Evolutionary conservation across 2,113 vertebrate species (phyloP), one percentile per base, ranked within the genome.

Genomic region (Seriola aureovittata): DNA sequence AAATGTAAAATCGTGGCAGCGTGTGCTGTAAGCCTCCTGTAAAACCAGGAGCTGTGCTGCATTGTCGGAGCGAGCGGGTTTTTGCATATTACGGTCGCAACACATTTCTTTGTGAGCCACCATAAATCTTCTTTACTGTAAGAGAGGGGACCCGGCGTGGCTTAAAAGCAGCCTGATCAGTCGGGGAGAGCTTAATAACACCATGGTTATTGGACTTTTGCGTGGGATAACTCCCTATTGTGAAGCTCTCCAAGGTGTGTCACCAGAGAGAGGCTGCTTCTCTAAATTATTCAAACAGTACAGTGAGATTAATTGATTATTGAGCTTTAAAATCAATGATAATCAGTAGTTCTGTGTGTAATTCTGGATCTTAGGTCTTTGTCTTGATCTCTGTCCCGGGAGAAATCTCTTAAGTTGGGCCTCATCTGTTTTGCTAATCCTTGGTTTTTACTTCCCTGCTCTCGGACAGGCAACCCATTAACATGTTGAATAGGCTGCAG

Each of bases 261-360:
- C 1, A 7, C 25, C 16, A 19, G 8, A 25, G 48, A 50, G 65
- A 69, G n/a, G 42, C 70, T 60, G 23, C 75, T 19, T 58, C 21
- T 78, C 29, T 89, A 73, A 85, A 80, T 87, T 80, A 89, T 90
- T 91, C 82, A 81, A 81, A 36, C 73, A 69, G 67, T 48, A 77
- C 69, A 40, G 80, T 68, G 46, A 78, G 88, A 93, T 92, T 88
- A 89, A 91, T 86, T 91, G 89, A 92, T 90, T 89, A 92, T 87
- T 87, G 86, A 81, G 89, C 77, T 82, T 82, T 62, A 71, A 29
- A 29, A 91, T 91, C 91, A 89, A 91, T 91, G 75, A 75, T 92
- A 84, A 90, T 92, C 83, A 91, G 89, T 72, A 81, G 82, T 71
- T 79, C 65, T 87, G 67, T 75, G 82, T 86, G 87, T 88, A 85